Evolutionary conservation across 2,797 vertebrate species (phyloP).

Genomic region (Sphenodon punctatus): DNA sequence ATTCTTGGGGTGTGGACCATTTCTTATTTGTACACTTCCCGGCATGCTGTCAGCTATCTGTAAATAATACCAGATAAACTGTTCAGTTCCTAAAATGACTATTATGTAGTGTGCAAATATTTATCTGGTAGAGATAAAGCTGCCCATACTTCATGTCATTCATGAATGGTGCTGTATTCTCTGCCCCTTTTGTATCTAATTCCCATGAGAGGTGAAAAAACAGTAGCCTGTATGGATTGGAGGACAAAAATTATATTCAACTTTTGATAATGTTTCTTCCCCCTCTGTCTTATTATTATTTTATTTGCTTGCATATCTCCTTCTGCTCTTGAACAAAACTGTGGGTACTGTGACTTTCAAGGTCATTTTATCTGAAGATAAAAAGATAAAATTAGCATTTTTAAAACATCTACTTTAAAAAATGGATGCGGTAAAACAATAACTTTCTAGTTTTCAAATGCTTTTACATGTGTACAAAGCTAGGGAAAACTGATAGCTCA

Average conservation of each 20-base stretch:
- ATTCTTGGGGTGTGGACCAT: not conserved
- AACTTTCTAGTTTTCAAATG: not conserved
- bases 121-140: not conserved
- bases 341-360: too few species aligned
- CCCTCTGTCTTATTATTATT: not conserved
- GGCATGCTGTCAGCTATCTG: too few species aligned
- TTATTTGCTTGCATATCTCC: not conserved
- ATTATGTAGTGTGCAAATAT: too few species aligned
- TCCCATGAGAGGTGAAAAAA: not conserved
- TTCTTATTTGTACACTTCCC: not conserved
- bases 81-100: not conserved
- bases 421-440: not conserved
- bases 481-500: slow-evolving; percentile 3
- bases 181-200: not conserved
- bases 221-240: fast-evolving
- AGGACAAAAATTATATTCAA: not conserved
- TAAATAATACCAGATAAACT: not conserved
- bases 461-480: not conserved
- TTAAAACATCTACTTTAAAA: too few species aligned
- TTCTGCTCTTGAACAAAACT: not conserved
- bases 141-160: not conserved
- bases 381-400: too few species aligned
- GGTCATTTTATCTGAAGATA: too few species aligned
- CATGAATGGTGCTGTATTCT: too few species aligned
- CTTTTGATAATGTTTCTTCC: not conserved